Conservation (phyloP, 2,888 invertebrate species). For the Himalopsyche japonica region DNA sequence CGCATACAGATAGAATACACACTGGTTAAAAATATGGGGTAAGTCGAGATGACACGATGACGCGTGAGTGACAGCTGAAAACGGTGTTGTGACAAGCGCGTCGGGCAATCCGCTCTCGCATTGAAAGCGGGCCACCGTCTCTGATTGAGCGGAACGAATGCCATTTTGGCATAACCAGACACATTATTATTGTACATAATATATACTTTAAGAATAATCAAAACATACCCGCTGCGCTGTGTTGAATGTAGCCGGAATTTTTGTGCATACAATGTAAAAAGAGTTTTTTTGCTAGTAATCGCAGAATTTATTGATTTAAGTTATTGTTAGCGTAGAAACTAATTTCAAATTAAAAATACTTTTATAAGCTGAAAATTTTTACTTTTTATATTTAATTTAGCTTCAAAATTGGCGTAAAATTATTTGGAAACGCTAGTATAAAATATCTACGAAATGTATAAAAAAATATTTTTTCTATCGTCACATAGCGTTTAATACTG, state of each 20-base stretch:
- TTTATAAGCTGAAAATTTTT: too few relatives aligned
- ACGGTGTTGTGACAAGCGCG: constrained; percentile 35
- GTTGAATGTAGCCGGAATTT: background rate
- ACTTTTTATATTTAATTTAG: too few relatives aligned
- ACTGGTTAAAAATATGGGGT: background rate
- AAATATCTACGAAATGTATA: too few relatives aligned
- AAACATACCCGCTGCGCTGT: background rate
- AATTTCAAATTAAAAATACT: too few relatives aligned
- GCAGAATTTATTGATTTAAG: too few relatives aligned
- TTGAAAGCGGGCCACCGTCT: constrained; percentile 9
- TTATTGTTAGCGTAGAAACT: too few relatives aligned
- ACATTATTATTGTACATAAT: constrained; percentile 14
- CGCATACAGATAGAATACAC: background rate
- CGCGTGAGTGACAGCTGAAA: constrained; percentile 37
- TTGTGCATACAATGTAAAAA: too few relatives aligned
- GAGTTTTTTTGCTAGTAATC: too few relatives aligned
- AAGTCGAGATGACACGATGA: constrained; percentile 19
- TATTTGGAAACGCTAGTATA: too few relatives aligned
- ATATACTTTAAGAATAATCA: background rate
- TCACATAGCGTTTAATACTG: too few relatives aligned
- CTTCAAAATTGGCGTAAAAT: too few relatives aligned
- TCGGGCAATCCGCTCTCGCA: background rate
- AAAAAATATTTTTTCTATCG: too few relatives aligned
- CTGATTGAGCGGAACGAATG: constrained; percentile 22
- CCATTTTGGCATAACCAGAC: constrained; percentile 23